Base-by-base conservation (phyloP, 2,888 invertebrate species). In the Galerucella nymphaeae region DNA sequence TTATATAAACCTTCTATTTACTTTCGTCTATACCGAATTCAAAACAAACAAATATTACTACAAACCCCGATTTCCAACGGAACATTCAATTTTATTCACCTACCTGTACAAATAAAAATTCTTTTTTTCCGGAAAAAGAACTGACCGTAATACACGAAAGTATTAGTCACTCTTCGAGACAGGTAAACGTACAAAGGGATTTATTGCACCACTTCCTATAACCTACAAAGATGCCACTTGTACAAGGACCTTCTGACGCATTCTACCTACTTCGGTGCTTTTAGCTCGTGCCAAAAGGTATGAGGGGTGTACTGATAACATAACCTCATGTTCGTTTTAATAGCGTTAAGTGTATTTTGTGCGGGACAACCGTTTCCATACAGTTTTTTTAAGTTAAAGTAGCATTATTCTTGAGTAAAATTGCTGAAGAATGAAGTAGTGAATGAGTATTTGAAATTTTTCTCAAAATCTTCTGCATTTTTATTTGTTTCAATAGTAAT, bases 191-290 rank as follows among this genome's bases (percentile, higher is more conserved):
- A 57, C 6, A 57, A 57, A 57, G 23, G 57, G 23, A 57, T 57
- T 57, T 57, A 57, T 57, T 57, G 57, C 23, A 23, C 57, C 57
- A 23, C 57, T 57, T 57, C 23, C 57, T 23, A 57, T 23, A 57
- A 57, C 10, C 57, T 57, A 57, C 57, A 23, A 57, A 57, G 57
- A 23, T 10, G 23, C 57, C 20, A 57, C 48, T 48, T 48, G 48
- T 48, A 48, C n/a, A n/a, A 6, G 4, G 48, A 48, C 48, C 4
- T 45, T 45, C 48, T 48, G 57, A 14, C 23, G 13, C 23, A 18
- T 13, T 23, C 57, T 57, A 23, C 11, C 23, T 57, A 57, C 57
- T 13, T 18, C 23, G 14, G 57, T 11, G 13, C 57, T 14, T 48
- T 48, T 20, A 57, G 57, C 57, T 57, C 57, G 57, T 57, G 57